Evolutionary conservation across 2,113 vertebrate genomes (phyloP).

Genomic region (Dasyprocta punctata): DNA sequence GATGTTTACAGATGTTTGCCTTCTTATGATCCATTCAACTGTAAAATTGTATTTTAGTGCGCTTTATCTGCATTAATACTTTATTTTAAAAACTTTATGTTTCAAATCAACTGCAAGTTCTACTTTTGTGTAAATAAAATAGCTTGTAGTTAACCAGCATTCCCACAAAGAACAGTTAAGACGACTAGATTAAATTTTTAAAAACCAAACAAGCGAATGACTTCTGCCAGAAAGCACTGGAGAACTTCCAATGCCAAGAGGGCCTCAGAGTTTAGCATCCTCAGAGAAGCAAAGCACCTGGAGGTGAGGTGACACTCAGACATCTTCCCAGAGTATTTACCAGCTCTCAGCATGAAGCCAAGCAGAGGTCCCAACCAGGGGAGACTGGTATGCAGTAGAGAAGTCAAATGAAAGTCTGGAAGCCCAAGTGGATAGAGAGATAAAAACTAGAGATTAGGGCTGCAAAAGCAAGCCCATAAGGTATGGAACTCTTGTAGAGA

Average conservation of each 20-base stretch:
- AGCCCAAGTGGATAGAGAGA: background rate
- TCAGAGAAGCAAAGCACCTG: background rate
- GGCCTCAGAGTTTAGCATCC: background rate
- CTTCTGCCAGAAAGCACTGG: background rate
- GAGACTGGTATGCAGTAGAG: background rate
- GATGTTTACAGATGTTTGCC: background rate
- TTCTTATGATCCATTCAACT: too few species aligned
- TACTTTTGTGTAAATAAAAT: background rate
- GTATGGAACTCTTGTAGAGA: background rate
- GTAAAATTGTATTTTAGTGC: background rate
- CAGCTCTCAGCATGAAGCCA: background rate
- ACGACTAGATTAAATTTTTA: background rate
- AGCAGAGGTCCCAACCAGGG: background rate
- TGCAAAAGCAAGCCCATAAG: background rate
- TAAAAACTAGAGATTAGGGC: background rate
- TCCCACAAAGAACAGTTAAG: background rate
- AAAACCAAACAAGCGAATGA: background rate
- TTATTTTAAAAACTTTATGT: slow-evolving; percentile 24
- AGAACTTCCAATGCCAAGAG: background rate
- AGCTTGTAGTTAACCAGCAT: background rate
- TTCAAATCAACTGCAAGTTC: background rate
- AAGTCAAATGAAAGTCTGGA: background rate
- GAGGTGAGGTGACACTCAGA: background rate
- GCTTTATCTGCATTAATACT: background rate
- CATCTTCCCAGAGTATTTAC: background rate